Percentiles rank a stretch among this genome's conserved stretches.
phyloP scores from a whole-genome alignment of 1,140 invertebrate species.

The Drosophila nebulosa region DNA sequence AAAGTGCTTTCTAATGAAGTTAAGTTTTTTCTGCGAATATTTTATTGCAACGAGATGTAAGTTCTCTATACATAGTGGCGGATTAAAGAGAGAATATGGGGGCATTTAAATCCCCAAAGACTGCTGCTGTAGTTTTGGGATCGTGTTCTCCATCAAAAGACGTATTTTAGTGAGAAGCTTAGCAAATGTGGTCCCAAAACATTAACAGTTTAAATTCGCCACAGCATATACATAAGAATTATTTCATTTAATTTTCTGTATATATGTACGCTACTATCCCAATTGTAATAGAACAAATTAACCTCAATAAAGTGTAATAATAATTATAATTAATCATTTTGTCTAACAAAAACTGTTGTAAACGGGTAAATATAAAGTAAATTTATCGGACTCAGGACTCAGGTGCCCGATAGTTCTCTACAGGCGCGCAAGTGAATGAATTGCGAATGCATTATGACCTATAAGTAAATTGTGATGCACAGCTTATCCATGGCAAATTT shows the following conservation, averaged over 20 bases:
- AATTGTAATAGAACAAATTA: conserved; percentile 44
- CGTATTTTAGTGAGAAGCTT: neutral
- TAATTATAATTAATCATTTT: conserved; percentile 19
- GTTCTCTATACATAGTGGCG: conserved; percentile 6
- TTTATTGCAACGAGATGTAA: conserved; percentile 32
- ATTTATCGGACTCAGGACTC: no score
- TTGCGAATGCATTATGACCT: neutral
- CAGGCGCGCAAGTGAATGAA: neutral
- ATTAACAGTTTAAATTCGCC: neutral
- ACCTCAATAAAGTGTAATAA: conserved; percentile 49
- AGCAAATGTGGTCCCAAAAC: neutral
- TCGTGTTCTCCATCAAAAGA: neutral
- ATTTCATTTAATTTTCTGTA: conserved; percentile 35
- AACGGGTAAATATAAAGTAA: neutral
- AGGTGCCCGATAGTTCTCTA: neutral
- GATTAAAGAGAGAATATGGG: neutral
- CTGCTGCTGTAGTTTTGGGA: neutral
- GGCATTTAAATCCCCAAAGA: neutral
- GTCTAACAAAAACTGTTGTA: no score
- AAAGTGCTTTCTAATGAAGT: conserved; percentile 39
- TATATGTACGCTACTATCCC: conserved; percentile 39
- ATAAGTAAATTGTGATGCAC: neutral
- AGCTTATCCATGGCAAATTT: neutral
- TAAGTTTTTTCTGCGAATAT: conserved; percentile 29
- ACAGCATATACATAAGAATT: conserved; percentile 2